Evolutionary conservation across 2,888 invertebrate genomes (phyloP).

Genomic region (Cataglyphis altisquamis): DNA sequence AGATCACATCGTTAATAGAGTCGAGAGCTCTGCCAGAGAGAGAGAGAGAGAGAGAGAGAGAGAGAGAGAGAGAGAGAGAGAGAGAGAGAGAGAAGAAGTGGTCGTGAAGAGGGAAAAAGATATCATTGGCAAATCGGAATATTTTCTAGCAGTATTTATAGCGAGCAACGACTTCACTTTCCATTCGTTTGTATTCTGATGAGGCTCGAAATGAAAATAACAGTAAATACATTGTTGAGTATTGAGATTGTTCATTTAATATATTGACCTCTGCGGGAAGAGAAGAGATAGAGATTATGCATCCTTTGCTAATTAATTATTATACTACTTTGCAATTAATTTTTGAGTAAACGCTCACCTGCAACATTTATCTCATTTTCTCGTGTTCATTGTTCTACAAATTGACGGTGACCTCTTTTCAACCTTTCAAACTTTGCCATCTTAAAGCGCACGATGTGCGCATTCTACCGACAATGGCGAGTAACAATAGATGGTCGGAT

Average conservation of each 20-base stretch:
- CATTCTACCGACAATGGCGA: constrained; percentile 77
- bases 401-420: constrained; percentile 52
- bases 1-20: constrained; percentile 66
- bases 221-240: not conserved
- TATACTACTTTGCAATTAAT: not conserved
- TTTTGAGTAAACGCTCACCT: constrained; percentile 14
- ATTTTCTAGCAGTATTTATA: constrained; percentile 56
- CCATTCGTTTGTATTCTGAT: constrained; percentile 45
- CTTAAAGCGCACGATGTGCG: constrained; percentile 56
- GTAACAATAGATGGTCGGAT: constrained; percentile 78
- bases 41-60: too few relatives aligned
- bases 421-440: constrained; percentile 62
- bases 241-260: constrained; percentile 2
- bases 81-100: constrained; percentile 20
- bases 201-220: not conserved
- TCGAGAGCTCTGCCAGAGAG: constrained; percentile 57
- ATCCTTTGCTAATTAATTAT: not conserved
- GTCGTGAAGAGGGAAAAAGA: constrained; percentile 39
- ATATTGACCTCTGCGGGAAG: not conserved
- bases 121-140: constrained; percentile 71
- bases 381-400: constrained; percentile 32
- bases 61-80: not conserved
- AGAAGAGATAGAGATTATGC: not conserved
- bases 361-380: constrained; percentile 26
- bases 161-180: constrained; percentile 52